Percentiles rank a stretch among this genome's conserved stretches.
Conservation (phyloP, 1,140 invertebrate species). For the Pseudoatta argentina region DNA sequence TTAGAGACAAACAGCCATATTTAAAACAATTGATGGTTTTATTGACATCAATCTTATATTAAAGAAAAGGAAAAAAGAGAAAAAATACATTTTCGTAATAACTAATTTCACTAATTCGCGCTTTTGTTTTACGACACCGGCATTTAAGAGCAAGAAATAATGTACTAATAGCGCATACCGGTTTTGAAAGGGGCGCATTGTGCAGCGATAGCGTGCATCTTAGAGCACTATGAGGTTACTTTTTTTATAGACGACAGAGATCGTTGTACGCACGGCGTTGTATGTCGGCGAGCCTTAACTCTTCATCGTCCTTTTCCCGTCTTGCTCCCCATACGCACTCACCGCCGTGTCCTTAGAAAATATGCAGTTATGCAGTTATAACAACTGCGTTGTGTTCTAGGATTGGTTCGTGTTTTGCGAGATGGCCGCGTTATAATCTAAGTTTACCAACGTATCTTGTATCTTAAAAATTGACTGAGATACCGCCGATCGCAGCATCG, state of each 20-base stretch:
- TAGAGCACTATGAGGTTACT: slow-evolving; percentile 80
- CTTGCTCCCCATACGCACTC: not conserved
- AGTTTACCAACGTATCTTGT: slow-evolving; percentile 14
- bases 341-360: slow-evolving; percentile 32
- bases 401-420: slow-evolving; percentile 27
- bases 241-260: slow-evolving; percentile 79
- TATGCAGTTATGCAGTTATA: slow-evolving; percentile 39
- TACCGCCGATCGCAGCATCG: slow-evolving; percentile 8
- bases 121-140: not conserved
- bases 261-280: slow-evolving; percentile 79
- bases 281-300: slow-evolving; percentile 59
- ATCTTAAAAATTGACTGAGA: slow-evolving; percentile 54
- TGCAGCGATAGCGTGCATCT: slow-evolving; percentile 77
- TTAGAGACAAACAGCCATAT: not conserved
- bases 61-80: not conserved
- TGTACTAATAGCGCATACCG: slow-evolving; percentile 33
- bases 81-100: not conserved
- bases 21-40: not conserved
- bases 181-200: slow-evolving; percentile 34
- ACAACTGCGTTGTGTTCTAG: slow-evolving; percentile 16
- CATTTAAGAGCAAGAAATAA: slow-evolving; percentile 5
- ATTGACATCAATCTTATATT: not conserved
- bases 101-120: not conserved
- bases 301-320: slow-evolving; percentile 46
- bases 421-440: slow-evolving; percentile 36